Evolutionary conservation across 2,888 invertebrate species (phyloP).

Genomic region (Mylabris sibirica): DNA sequence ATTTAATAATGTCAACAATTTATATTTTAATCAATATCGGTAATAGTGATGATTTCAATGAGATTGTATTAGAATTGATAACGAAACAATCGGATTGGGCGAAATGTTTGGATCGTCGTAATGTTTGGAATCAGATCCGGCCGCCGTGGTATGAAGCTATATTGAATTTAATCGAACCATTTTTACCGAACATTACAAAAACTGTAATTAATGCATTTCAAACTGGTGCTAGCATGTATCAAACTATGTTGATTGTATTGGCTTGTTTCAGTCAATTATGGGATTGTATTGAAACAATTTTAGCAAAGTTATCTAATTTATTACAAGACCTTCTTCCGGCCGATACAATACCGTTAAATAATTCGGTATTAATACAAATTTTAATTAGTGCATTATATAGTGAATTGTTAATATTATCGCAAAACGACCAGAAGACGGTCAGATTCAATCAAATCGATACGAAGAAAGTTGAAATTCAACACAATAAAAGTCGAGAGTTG

Average conservation of each 20-base stretch:
- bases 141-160: constrained; percentile 81
- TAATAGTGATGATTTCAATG: constrained; percentile 69
- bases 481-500: too few relatives aligned
- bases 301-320: constrained; percentile 63
- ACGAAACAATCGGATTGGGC: constrained; percentile 71
- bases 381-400: constrained; percentile 75
- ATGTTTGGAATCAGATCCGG: constrained; percentile 83
- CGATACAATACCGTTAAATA: constrained; percentile 73
- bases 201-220: constrained; percentile 75
- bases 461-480: constrained; percentile 36
- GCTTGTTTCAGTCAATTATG: constrained; percentile 74
- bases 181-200: constrained; percentile 71
- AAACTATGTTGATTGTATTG: constrained; percentile 78
- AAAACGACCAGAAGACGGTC: constrained; percentile 47
- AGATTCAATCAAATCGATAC: constrained; percentile 34
- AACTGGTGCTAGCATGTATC: constrained; percentile 81
- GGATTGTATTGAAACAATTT: constrained; percentile 72
- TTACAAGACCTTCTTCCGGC: constrained; percentile 76
- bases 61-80: constrained; percentile 70
- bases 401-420: constrained; percentile 67
- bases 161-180: constrained; percentile 69
- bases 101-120: constrained; percentile 76
- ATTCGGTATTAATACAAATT: constrained; percentile 76
- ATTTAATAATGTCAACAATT: constrained; percentile 70
- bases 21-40: constrained; percentile 71